Base-by-base conservation (phyloP, 2,797 vertebrate genomes). In the Epinephelus coioides region DNA sequence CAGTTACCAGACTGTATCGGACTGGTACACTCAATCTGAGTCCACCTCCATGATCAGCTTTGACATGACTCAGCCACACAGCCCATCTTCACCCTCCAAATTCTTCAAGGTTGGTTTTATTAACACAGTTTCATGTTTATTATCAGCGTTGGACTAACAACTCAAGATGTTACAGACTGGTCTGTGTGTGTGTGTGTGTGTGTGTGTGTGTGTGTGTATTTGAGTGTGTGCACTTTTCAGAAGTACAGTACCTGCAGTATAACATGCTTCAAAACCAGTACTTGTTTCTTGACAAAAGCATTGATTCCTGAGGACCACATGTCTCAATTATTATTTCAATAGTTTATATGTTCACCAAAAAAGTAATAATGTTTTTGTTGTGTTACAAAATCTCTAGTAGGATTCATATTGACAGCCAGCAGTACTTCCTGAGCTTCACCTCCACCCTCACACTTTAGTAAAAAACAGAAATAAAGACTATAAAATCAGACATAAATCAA, bases 101-200 rank as follows among this genome's bases (percentile, higher is more conserved):
- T 34, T 23, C 47, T 83, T 47, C 49, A 94, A 94, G 93, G 94
- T 95, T 59, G 44, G 91, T 92, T 73, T 77, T 4, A 49, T 56
- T 43, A 5, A 7, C 11, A 50, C 3, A 2, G 63, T 76, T 77
- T 68, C 10, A 55, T 18, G 19, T 30, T 2, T 19, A 2, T 51
- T n/a, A 0, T 57, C 12, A 67, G 23, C 9, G n/a, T 0, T 13
- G 30, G 3, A 34, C 19, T 15, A 9, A 43, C 34, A 67, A 9
- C 30, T 10, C 1, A 15, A 60, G 2, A n/a, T 19, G 27, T 49
- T 49, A n/a, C 27, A 69, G 38, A 49, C 44, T 10, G 19, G 38
- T 12, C 11, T 43, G 17, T 61, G 44, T 38, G 30, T 27, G 25
- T 61, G 30, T 56, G 59, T 12, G 47, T 34, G 61, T 34, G 40